Base-by-base conservation (phyloP, 1,140 invertebrate genomes). In the Tetranychus cinnabarinus region DNA sequence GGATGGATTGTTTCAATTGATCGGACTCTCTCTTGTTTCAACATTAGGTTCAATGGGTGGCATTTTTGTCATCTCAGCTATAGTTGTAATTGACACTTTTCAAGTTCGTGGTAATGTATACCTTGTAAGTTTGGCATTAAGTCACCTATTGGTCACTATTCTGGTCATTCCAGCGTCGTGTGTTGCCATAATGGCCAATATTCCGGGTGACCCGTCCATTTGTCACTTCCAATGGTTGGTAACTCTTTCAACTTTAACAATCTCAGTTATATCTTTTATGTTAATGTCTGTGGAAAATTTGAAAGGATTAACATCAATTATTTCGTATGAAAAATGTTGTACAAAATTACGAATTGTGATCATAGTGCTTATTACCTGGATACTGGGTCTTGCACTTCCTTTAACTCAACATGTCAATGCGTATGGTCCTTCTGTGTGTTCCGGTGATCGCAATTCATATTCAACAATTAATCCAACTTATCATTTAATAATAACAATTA, bases 51-150 rank as follows among this genome's bases (percentile, higher is more conserved):
- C 80, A 62, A 76, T 84, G 42, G 82, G 82, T 34, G 82, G 83
- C 67, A 78, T 84, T 54, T 84, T 84, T 68, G 82, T 83, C 77
- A 83, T 84, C 67, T 81, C 80, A 39, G 80, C 82, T 3, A 77
- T 84, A 37, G 82, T 61, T 4, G 66, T 67, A 4, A 64, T 67
- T 37, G 66, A 67, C 15, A 60, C 66, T 39, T 62, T 67, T 23
- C 66, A 67, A 46, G 63, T 66, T 4, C 62, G 62, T n/a, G 65
- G 84, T n/a, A 85, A 86, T 66, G 77, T 81, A 13, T 85, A 82
- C 68, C 70, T 86, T 56, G 83, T 83, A n/a, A 85, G 83, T 70
- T 75, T 84, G 4, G 83, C 83, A 1, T 65, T 86, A 54, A 79
- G 83, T 0, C 84, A 86, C 66, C 69, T 86, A 50, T 67, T 86